These are phyloP conservation scores for Leucozona laternaria DNA, from an alignment of 2,888 invertebrate species.

Conservation along the genomic window DNA sequence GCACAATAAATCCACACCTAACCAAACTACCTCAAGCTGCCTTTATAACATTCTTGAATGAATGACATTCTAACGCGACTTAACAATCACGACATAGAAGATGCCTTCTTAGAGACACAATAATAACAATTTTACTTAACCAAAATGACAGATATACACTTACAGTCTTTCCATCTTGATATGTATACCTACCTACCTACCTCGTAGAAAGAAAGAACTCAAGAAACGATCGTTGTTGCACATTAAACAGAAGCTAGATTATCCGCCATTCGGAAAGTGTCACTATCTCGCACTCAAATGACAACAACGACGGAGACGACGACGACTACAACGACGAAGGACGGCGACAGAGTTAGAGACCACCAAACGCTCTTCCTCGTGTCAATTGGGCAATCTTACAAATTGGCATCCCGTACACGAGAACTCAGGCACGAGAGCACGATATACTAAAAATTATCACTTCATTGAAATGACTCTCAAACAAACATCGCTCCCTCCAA, in stretches of 20 bases:
- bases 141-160: constrained; percentile 32
- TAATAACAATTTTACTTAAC: constrained; percentile 39
- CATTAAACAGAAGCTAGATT: constrained; percentile 19
- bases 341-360: constrained; percentile 68
- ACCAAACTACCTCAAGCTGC: constrained; percentile 11
- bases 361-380: constrained; percentile 72
- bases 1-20: constrained; percentile 29
- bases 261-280: constrained; percentile 24
- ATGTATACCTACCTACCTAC: neutral
- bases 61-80: constrained; percentile 25
- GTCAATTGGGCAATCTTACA: constrained; percentile 81
- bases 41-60: constrained; percentile 1
- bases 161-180: constrained; percentile 20
- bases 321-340: constrained; percentile 21
- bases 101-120: constrained; percentile 21
- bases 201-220: neutral
- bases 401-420: constrained; percentile 78
- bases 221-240: neutral
- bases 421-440: constrained; percentile 75
- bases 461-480: constrained; percentile 82
- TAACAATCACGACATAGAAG: constrained; percentile 41
- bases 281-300: constrained; percentile 46
- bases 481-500: constrained; percentile 35
- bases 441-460: constrained; percentile 80
- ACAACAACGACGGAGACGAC: constrained; percentile 26